phyloP scores from a whole-genome alignment of 1,140 invertebrate genomes.

The Colletes gigas region DNA sequence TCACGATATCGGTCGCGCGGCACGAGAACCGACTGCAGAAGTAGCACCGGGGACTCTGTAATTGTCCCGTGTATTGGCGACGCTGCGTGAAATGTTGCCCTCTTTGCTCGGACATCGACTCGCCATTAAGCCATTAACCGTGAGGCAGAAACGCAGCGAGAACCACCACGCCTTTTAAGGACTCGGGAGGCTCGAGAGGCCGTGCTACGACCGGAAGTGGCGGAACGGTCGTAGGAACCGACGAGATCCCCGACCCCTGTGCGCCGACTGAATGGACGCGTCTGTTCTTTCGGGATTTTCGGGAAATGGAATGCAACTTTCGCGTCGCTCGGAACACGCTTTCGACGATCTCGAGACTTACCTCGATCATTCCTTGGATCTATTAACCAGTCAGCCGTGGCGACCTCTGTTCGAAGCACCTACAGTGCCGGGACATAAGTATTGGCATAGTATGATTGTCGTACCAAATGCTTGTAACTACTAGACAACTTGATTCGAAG shows the following conservation, averaged over 20 bases:
- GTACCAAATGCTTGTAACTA: no score
- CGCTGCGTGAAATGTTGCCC: constrained; percentile 54
- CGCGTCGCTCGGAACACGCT: no score
- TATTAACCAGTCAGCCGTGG: no score
- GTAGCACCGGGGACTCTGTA: constrained; percentile 42
- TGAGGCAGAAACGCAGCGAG: constrained; percentile 23
- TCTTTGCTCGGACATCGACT: constrained; percentile 73
- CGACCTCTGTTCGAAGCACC: no score
- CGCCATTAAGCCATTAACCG: constrained; percentile 75
- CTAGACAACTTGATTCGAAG: no score
- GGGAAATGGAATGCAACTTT: neutral
- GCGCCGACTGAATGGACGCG: no score
- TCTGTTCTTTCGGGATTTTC: neutral
- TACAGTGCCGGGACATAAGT: no score
- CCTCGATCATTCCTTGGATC: no score
- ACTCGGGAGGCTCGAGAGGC: neutral
- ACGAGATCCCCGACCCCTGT: neutral
- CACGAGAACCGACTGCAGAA: constrained; percentile 11
- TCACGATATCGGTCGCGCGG: constrained; percentile 53
- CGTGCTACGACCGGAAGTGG: constrained; percentile 2
- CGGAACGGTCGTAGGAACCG: neutral
- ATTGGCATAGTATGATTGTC: no score
- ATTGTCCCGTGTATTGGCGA: constrained; percentile 53
- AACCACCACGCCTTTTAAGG: constrained; percentile 40
- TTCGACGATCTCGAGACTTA: no score